These are phyloP conservation scores for Yasuhikotakia modesta DNA, from an alignment of 2,797 vertebrate species.

Conservation along the genomic window DNA sequence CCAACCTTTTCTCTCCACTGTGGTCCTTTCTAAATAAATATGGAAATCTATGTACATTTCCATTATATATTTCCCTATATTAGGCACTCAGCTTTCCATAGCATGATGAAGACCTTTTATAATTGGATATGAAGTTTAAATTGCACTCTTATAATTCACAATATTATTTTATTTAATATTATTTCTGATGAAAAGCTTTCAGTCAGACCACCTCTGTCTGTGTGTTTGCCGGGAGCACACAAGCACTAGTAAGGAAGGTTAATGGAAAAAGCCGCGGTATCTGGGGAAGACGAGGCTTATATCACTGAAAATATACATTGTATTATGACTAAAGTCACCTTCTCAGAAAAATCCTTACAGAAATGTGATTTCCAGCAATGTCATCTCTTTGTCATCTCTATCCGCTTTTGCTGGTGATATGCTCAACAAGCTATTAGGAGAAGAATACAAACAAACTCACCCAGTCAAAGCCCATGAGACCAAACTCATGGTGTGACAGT, in stretches of 20 bases:
- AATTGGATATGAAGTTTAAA: too few species aligned
- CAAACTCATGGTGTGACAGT: constrained; percentile 27
- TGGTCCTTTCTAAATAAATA: too few species aligned
- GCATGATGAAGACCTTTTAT: too few species aligned
- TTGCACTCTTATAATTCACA: too few species aligned
- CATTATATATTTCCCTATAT: too few species aligned
- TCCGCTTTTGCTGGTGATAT: constrained; percentile 24
- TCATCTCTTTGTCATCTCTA: background rate
- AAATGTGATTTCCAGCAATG: too few species aligned
- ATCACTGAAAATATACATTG: too few species aligned
- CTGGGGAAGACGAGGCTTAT: too few species aligned
- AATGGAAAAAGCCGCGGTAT: background rate
- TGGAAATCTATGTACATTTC: too few species aligned
- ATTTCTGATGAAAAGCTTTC: background rate
- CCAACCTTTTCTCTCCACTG: too few species aligned
- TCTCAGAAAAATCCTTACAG: background rate
- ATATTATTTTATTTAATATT: too few species aligned
- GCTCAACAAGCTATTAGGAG: constrained; percentile 21
- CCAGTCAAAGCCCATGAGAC: constrained; percentile 7
- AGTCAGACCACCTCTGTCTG: background rate
- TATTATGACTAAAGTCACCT: background rate
- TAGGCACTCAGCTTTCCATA: too few species aligned
- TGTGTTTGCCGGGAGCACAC: background rate
- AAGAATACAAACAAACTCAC: constrained; percentile 36
- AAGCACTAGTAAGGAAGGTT: background rate